phyloP scores from a whole-genome alignment of 2,888 invertebrate species.

The Oasisia sp. region DNA sequence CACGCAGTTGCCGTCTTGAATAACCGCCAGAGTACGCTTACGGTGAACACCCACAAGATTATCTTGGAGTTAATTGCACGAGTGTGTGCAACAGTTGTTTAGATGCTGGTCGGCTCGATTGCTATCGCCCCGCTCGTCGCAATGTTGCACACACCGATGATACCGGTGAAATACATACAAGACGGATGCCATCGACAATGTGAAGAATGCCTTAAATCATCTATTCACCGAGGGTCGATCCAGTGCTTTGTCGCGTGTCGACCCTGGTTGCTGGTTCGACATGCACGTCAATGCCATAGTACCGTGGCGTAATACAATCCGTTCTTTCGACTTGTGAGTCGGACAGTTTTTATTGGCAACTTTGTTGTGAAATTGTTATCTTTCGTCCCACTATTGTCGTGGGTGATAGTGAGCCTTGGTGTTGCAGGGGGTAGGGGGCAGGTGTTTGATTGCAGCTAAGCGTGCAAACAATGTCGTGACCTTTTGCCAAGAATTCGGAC shows the following conservation, averaged over 20 bases:
- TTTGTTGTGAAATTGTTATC: slow-evolving; percentile 17
- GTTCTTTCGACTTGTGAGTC: not conserved
- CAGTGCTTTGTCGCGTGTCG: not conserved
- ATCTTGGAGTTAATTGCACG: not conserved
- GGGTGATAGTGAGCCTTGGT: not conserved
- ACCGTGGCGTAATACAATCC: not conserved
- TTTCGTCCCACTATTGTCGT: not conserved
- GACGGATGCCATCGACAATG: not conserved
- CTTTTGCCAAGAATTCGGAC: not conserved
- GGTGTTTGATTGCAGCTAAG: not conserved
- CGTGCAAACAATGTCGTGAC: not conserved
- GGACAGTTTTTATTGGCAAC: not conserved
- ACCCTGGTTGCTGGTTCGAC: not conserved
- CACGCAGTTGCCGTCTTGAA: not conserved
- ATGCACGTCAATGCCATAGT: not conserved
- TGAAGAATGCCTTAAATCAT: slow-evolving; percentile 10
- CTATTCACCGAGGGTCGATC: not conserved
- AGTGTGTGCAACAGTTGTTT: not conserved
- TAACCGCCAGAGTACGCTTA: not conserved
- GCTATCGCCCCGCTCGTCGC: not conserved
- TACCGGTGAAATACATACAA: not conserved
- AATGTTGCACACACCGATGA: not conserved
- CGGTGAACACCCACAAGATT: not conserved
- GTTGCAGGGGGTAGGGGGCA: not conserved
- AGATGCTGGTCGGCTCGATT: not conserved